Percentiles rank a stretch among this genome's conserved stretches.
Conservation (phyloP, 2,113 vertebrate genomes). For the Echinops telfairi region DNA sequence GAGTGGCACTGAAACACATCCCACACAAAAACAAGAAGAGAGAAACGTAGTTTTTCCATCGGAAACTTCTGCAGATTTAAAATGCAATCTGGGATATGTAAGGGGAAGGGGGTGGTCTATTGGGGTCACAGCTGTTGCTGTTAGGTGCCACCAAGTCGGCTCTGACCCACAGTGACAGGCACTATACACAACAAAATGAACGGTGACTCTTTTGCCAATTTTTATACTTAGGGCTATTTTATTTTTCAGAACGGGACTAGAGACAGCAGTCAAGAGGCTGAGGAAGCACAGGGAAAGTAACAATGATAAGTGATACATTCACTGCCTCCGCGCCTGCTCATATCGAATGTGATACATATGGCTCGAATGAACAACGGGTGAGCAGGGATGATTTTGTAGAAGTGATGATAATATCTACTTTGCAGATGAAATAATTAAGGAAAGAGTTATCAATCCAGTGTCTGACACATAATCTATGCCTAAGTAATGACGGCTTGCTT, state of each 20-base stretch:
- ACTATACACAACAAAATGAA: too few species aligned
- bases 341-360: background rate
- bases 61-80: background rate
- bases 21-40: background rate
- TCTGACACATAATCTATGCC: background rate
- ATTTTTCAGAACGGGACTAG: background rate
- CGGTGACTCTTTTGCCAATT: background rate
- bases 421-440: background rate
- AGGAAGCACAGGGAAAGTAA: background rate
- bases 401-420: background rate
- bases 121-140: too few species aligned
- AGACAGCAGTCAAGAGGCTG: background rate
- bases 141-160: too few species aligned
- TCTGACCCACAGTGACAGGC: too few species aligned
- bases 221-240: constrained; percentile 26
- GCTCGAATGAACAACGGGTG: background rate
- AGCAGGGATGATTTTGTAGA: background rate
- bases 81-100: background rate
- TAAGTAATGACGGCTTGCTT: background rate
- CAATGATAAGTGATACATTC: background rate
- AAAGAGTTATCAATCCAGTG: background rate
- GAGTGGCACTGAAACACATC: background rate
- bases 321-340: background rate
- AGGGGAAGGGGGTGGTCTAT: background rate
- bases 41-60: background rate